Evolutionary conservation across 1,140 invertebrate species (phyloP), one percentile per base, ranked within the genome.

Genomic region (Eufriesea mexicana): DNA sequence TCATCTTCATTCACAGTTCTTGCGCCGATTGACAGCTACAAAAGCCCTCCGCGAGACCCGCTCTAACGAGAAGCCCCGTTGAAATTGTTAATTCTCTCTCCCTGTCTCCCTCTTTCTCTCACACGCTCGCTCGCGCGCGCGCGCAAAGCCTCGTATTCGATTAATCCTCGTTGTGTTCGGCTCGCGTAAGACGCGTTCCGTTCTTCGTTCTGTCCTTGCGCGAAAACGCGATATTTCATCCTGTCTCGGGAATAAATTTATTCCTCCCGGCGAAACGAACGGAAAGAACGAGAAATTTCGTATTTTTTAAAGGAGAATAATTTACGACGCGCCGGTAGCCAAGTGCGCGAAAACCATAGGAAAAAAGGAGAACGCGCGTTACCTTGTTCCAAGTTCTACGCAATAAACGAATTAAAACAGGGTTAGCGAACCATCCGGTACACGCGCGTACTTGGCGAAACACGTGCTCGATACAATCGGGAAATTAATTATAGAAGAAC

Each of bases 1-100:
- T 78, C 80, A 45, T 78, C 80, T 78, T 70, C 66, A 83, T 83
- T 83, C 73, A 83, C 49, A 45, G 74, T 83, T 78, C 35, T 78
- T 70, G 74, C 73, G 47, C 47, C 80, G 74, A 83, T 78, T 62
- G 74, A 77, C 80, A 54, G 80, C 51, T 20, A 68, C 64, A 14
- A 77, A 77, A 77, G 45, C 45, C 2, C 45, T 45, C 6, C 35
- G 20, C n/a, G 9, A 35, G 35, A 61, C 80, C 54, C 23, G 23
- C 16, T 55, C 59, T 49, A 47, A 47, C 45, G 23, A 54, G 47
- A 62, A 47, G 0, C 20, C 23, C 2, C 25, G n/a, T 2, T 64
- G 35, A 64, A 80, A 64, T 80, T 47, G 49, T 73, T 79, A 51
- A 62, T 79, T 45, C 59, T 54, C 49, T 14, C n/a, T 49, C 1